phyloP scores from a whole-genome alignment of 1,140 invertebrate species.

The Drosophila pachea region DNA sequence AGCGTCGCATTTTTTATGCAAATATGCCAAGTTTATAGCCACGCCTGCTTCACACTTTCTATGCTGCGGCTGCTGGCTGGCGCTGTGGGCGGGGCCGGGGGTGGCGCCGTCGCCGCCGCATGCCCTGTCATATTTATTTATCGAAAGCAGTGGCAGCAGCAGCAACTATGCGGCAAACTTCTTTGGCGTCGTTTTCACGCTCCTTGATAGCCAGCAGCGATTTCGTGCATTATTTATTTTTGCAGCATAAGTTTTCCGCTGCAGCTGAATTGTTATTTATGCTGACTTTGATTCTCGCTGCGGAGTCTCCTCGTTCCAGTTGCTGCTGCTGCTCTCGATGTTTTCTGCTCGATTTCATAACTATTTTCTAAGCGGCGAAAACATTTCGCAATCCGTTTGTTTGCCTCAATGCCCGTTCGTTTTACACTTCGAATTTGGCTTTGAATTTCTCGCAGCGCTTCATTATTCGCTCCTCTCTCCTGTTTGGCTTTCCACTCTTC shows the following conservation, averaged over 20 bases:
- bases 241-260: constrained; percentile 29
- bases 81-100: constrained; percentile 24
- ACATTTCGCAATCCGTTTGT: constrained; percentile 10
- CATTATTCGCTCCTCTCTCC: neutral
- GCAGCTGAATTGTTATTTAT: constrained; percentile 15
- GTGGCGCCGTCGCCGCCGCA: constrained; percentile 1
- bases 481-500: neutral
- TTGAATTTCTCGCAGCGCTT: neutral
- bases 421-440: neutral
- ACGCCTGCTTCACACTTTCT: constrained; percentile 1
- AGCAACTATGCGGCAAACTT: constrained; percentile 61
- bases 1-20: constrained; percentile 61
- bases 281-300: constrained; percentile 10
- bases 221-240: constrained; percentile 27
- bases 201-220: constrained; percentile 11
- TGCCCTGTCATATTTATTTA: constrained; percentile 64
- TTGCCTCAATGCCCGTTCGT: too few relatives aligned
- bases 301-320: neutral
- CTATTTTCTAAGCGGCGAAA: constrained; percentile 1
- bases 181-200: constrained; percentile 60
- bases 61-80: constrained; percentile 35
- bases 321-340: neutral
- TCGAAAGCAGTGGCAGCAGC: too few relatives aligned
- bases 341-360: constrained; percentile 13
- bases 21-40: constrained; percentile 68